A percentile compares a stretch with the other conserved stretches of the same genome.
phyloP scores from a whole-genome alignment of 1,140 invertebrate species.

The Hydropsyche tenuis region DNA sequence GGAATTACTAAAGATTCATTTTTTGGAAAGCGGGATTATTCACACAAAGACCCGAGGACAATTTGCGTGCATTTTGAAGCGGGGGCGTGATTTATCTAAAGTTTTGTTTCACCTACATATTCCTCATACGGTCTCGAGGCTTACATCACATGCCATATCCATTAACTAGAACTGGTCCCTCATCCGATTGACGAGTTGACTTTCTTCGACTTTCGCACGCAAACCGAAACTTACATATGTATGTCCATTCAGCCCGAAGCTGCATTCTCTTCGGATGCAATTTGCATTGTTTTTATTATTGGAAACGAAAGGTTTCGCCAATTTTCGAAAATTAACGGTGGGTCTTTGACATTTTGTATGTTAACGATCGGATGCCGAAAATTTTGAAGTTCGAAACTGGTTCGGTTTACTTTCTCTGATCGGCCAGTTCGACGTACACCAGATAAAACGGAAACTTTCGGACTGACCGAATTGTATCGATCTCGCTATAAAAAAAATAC shows the following conservation, averaged over 20 bases:
- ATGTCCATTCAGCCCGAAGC: not conserved
- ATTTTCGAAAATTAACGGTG: not conserved
- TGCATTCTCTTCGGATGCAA: not conserved
- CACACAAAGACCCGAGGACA: no score
- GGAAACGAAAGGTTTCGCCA: not conserved
- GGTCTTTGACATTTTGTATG: not conserved
- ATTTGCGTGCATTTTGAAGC: no score
- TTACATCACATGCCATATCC: no score
- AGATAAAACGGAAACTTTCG: slow-evolving; percentile 21
- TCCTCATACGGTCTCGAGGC: no score
- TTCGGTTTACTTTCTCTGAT: slow-evolving; percentile 30
- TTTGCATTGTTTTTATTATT: not conserved
- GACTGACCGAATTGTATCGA: slow-evolving; percentile 23
- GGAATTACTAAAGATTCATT: no score
- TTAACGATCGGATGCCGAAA: no score
- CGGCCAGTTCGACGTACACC: not conserved
- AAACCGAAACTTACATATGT: not conserved
- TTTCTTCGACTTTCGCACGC: no score
- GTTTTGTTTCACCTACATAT: no score
- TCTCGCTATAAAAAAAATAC: not conserved
- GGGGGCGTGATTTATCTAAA: no score
- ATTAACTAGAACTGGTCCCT: no score
- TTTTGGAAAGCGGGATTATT: no score
- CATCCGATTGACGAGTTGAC: no score
- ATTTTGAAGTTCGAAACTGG: slow-evolving; percentile 28